Percentiles rank a stretch among this genome's conserved stretches.
Conservation (phyloP, 2,888 invertebrate species). For the Latrodectus hesperus region DNA sequence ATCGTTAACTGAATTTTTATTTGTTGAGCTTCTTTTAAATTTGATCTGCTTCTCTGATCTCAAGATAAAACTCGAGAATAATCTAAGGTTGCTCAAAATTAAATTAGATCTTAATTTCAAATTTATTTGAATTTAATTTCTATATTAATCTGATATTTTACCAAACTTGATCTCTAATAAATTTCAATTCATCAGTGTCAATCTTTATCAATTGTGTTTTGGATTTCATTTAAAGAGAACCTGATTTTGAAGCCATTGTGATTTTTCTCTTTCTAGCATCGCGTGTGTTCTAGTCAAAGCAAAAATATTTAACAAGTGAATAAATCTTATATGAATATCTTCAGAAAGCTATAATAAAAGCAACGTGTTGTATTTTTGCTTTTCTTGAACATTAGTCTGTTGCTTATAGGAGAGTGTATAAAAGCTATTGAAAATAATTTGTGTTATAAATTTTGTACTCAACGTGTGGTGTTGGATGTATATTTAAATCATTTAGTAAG, state of each 20-base stretch:
- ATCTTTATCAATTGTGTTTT: not conserved
- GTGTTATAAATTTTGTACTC: not conserved
- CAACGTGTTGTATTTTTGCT: not conserved
- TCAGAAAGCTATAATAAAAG: not conserved
- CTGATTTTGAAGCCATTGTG: slow-evolving; percentile 19
- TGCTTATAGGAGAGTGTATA: not conserved
- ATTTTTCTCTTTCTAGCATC: slow-evolving; percentile 12
- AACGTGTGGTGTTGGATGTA: not conserved
- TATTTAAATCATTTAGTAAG: not conserved
- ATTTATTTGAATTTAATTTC: too few relatives aligned
- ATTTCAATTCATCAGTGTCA: too few relatives aligned
- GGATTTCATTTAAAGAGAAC: not conserved
- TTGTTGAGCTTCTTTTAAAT: too few relatives aligned
- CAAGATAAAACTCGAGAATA: too few relatives aligned
- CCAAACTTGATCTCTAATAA: too few relatives aligned
- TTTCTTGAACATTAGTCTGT: not conserved
- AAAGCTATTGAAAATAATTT: slow-evolving; percentile 4
- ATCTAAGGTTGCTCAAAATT: too few relatives aligned
- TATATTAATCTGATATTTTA: too few relatives aligned
- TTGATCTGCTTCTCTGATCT: too few relatives aligned
- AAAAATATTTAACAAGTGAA: not conserved
- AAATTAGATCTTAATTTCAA: too few relatives aligned
- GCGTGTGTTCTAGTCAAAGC: slow-evolving; percentile 29
- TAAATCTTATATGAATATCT: not conserved
- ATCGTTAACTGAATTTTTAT: too few relatives aligned